A percentile compares a stretch with the other conserved stretches of the same genome.
Evolutionary conservation across 2,113 vertebrate species (phyloP).

Genomic region (Mirza zaza): DNA sequence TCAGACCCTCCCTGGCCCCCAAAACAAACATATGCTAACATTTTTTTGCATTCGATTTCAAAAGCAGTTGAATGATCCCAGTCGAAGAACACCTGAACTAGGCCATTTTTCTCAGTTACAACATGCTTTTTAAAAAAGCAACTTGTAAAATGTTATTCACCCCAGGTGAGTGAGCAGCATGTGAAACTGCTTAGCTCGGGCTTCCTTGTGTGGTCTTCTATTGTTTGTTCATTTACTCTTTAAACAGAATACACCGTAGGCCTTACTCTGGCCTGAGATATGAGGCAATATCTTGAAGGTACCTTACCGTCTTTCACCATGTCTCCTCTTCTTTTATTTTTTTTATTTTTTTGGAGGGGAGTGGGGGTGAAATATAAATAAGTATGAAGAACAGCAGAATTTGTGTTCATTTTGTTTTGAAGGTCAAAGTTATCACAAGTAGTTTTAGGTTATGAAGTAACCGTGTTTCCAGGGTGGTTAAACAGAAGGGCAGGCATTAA

Average conservation of each 20-base stretch:
- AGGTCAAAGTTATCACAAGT: slow-evolving; percentile 22
- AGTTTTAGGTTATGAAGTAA: slow-evolving; percentile 19
- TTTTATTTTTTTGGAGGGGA: background rate
- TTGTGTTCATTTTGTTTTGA: slow-evolving; percentile 31
- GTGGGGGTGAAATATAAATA: background rate
- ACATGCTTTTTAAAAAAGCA: slow-evolving; percentile 31
- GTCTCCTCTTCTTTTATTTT: background rate
- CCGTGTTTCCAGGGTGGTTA: background rate
- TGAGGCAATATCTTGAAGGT: background rate
- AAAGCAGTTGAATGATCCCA: background rate
- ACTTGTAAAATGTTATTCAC: slow-evolving; percentile 43
- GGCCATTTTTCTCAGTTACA: slow-evolving; percentile 51
- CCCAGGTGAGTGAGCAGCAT: slow-evolving; percentile 18
- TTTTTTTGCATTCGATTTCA: background rate
- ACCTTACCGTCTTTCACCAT: background rate
- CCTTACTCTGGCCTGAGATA: background rate
- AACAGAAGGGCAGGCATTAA: background rate
- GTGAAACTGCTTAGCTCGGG: slow-evolving; percentile 27
- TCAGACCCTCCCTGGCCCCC: background rate
- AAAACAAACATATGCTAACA: background rate
- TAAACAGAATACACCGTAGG: background rate
- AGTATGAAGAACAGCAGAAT: background rate
- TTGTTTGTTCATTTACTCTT: slow-evolving; percentile 51
- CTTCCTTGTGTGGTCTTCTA: slow-evolving; percentile 24
- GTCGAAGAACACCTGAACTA: slow-evolving; percentile 23